Conservation (phyloP, 2,797 vertebrate species). For the Epinephelus awoara region DNA sequence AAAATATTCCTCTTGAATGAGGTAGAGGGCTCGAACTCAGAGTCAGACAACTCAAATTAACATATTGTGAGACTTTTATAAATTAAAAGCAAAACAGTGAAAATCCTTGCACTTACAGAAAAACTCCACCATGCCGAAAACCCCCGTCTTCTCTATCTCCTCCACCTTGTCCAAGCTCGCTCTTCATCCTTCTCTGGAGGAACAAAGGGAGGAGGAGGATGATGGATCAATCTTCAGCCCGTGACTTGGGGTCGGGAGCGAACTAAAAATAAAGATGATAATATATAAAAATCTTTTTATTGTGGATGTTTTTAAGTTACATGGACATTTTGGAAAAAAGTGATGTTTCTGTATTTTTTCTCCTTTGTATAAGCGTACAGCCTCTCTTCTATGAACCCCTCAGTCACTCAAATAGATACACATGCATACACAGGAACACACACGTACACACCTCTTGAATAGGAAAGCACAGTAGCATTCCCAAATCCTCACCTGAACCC, state of each 20-base stretch:
- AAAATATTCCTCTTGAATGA: constrained; percentile 24
- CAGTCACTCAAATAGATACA: constrained; percentile 13
- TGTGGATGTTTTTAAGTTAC: constrained; percentile 81
- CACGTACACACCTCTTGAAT: constrained; percentile 82
- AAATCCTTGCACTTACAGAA: constrained; percentile 65
- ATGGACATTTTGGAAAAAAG: constrained; percentile 66
- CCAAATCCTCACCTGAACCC: constrained; percentile 70
- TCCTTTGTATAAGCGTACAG: constrained; percentile 73
- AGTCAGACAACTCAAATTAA: constrained; percentile 41
- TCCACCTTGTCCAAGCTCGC: constrained; percentile 28
- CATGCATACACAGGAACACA: constrained; percentile 16
- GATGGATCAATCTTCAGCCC: constrained; percentile 27
- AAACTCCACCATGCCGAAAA: constrained; percentile 31
- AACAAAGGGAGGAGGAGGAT: constrained; percentile 28
- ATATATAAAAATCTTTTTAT: constrained; percentile 82
- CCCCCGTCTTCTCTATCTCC: constrained; percentile 19
- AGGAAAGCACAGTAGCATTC: constrained; percentile 87
- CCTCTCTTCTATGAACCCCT: constrained; percentile 54
- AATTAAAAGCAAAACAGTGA: constrained; percentile 48
- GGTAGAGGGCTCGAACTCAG: constrained; percentile 34
- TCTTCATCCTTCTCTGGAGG: constrained; percentile 40
- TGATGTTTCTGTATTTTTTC: constrained; percentile 85
- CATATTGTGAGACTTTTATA: constrained; percentile 57
- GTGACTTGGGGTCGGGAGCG: constrained; percentile 2
- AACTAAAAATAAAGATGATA: constrained; percentile 70